These are phyloP conservation scores for Albula goreensis DNA, from an alignment of 2,113 vertebrate species.

Conservation along the genomic window DNA sequence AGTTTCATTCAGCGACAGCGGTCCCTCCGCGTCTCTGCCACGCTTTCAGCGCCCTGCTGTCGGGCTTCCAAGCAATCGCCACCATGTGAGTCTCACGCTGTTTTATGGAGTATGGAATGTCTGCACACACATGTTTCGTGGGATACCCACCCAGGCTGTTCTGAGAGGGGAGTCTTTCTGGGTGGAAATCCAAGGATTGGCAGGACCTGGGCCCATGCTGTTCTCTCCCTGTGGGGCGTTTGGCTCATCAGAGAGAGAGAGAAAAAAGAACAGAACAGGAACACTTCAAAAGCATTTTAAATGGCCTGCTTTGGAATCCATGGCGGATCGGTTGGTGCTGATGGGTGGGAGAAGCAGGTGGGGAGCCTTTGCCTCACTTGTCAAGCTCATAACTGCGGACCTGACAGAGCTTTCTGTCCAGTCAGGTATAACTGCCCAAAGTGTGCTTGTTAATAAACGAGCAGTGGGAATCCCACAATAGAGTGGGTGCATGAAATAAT, in stretches of 20 bases:
- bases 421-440: too few species aligned
- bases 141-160: not conserved
- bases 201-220: not conserved
- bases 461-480: too few species aligned
- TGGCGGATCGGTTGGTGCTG: not conserved
- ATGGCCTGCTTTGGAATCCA: not conserved
- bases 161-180: not conserved
- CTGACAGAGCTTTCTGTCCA: too few species aligned
- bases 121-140: not conserved
- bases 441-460: too few species aligned
- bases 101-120: not conserved
- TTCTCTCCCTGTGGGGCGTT: not conserved
- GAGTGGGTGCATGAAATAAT: too few species aligned
- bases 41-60: not conserved
- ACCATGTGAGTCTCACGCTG: not conserved
- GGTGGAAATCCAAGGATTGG: not conserved
- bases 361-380: not conserved
- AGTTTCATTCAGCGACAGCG: not conserved
- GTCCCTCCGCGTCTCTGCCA: not conserved
- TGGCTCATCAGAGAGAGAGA: not conserved
- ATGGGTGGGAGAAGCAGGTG: not conserved
- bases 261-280: not conserved
- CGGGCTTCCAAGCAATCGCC: conserved; percentile 45
- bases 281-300: conserved; percentile 2
- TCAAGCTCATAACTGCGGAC: too few species aligned